Base-by-base conservation (phyloP, 1,140 invertebrate genomes). In the Diorhabda carinulata region DNA sequence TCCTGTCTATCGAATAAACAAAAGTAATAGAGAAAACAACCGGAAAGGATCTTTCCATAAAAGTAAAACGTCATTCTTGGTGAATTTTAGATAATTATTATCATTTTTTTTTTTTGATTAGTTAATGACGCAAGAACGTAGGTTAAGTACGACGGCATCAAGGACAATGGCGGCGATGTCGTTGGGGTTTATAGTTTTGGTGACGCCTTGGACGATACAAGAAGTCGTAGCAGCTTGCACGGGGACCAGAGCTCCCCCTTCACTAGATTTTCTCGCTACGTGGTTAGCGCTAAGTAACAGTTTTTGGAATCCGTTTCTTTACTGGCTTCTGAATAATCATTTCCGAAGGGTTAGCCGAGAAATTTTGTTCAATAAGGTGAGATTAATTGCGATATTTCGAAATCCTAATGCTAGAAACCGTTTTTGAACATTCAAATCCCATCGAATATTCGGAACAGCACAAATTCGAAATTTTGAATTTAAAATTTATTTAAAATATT, bases 81-180 rank as follows among this genome's bases (percentile, higher is more conserved):
- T 25, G 25, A 25, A 25, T 25, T 25, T 25, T 25, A 25, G 25
- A 25, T 25, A 25, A 25, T 25, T 25, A 25, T 25, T 25, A 6
- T 56, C 2, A 60, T 25, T 60, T 44, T 70, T 75, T 58, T 70
- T 68, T 73, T 71, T 58, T 70, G 82, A 83, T 65, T 81, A 89
- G 88, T 81, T 89, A 76, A 83, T 89, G 9, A 81, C 86, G 43
- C 90, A 92, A 74, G 90, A 92, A 77, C 84, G 91, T 75, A 85
- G 90, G 72, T 85, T 92, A 66, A 92, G 89, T 74, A 90, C 90
- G 3, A 88, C 87, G 70, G 91, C 91, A 41, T 93, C 92, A 43
- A 85, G 92, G 76, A 93, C 92, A 73, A 93, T 94, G 91, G 92
- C 92, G 0, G 91, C 92, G 57, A 93, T 94, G 87, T 93, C 92